A percentile compares a stretch with the other conserved stretches of the same genome.
These are phyloP conservation scores for Athetis lepigone DNA, from an alignment of 2,888 invertebrate genomes.

Conservation along the genomic window DNA sequence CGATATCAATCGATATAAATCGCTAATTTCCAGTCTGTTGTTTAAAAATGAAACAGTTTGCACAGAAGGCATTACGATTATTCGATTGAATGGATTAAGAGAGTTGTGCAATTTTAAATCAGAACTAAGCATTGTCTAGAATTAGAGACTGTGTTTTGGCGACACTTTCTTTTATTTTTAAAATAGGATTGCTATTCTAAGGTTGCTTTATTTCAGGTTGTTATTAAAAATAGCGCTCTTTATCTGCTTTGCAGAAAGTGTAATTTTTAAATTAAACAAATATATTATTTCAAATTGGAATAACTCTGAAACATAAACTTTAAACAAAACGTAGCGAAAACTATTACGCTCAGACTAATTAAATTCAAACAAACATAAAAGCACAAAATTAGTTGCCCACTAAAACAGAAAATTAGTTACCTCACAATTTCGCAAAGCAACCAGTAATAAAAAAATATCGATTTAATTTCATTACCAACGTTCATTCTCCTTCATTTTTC, in stretches of 20 bases:
- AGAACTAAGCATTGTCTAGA: no score
- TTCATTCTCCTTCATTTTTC: slow-evolving; percentile 52
- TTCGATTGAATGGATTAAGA: slow-evolving; percentile 13
- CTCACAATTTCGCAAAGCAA: background rate
- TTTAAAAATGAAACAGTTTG: slow-evolving; percentile 36
- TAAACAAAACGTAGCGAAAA: background rate
- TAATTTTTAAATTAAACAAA: no score
- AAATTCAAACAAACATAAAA: slow-evolving; percentile 14
- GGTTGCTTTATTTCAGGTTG: no score
- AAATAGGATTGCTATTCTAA: no score
- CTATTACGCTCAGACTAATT: slow-evolving; percentile 5
- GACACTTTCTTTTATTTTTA: no score
- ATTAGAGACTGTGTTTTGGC: no score
- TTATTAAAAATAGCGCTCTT: no score
- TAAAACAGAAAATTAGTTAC: slow-evolving; percentile 24
- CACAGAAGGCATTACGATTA: slow-evolving; percentile 18
- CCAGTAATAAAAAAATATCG: slow-evolving; percentile 24
- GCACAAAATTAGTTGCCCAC: background rate
- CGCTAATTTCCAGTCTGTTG: slow-evolving; percentile 55
- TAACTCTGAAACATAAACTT: background rate
- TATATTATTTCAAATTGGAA: background rate
- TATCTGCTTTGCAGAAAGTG: no score
- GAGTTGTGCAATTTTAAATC: no score
- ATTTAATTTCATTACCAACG: slow-evolving; percentile 59
- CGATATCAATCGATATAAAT: slow-evolving; percentile 64